Conservation (phyloP, 2,888 invertebrate genomes). For the Pterobdella sp. region DNA sequence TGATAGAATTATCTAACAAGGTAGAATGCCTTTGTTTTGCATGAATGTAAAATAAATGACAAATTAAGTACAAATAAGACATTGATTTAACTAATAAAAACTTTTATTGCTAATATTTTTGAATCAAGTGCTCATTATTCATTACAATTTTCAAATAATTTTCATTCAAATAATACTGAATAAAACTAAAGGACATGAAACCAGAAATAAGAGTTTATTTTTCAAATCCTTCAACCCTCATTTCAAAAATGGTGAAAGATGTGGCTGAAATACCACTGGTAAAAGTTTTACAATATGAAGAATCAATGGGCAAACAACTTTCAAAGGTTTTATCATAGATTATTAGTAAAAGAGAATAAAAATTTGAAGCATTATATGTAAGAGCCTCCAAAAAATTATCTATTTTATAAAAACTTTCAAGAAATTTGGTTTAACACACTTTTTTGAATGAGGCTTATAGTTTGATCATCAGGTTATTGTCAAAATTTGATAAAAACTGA, state of each 20-base stretch:
- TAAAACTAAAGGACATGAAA: constrained; percentile 3
- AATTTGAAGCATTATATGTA: too few species aligned
- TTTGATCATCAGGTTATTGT: too few species aligned
- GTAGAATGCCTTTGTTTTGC: too few species aligned
- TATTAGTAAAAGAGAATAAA: not conserved
- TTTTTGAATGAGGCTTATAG: too few species aligned
- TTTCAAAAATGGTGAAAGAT: constrained; percentile 11
- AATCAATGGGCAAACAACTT: constrained; percentile 14
- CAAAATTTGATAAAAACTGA: too few species aligned
- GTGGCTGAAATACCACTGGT: constrained; percentile 15
- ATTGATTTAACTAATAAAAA: not conserved
- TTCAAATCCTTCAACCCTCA: not conserved
- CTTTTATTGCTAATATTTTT: not conserved
- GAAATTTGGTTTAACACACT: too few species aligned
- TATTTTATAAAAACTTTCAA: too few species aligned
- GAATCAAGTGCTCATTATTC: not conserved
- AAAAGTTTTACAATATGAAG: constrained; percentile 3
- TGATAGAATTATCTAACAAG: constrained; percentile 8
- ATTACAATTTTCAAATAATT: not conserved
- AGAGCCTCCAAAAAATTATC: too few species aligned
- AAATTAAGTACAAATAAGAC: not conserved
- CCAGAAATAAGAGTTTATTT: constrained; percentile 27
- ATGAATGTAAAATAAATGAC: too few species aligned
- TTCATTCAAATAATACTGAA: not conserved
- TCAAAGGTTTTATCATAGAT: not conserved